Conservation (phyloP, 2,797 vertebrate genomes). For the Pempheris klunzingeri region DNA sequence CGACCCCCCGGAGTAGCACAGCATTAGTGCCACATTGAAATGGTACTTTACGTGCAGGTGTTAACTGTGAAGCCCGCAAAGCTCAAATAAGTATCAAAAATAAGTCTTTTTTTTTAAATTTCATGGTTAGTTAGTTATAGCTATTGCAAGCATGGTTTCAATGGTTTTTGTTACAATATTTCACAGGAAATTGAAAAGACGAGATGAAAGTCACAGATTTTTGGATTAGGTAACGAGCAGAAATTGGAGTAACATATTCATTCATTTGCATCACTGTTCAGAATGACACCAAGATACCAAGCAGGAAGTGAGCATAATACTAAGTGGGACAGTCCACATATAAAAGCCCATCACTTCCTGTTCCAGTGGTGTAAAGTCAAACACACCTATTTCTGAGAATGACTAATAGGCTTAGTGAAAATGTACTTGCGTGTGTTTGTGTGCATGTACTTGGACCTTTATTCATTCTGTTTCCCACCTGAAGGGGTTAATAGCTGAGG, state of each 20-base stretch:
- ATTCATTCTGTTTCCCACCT: conserved; percentile 22
- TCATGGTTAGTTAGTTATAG: conserved; percentile 7
- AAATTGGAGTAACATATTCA: background rate
- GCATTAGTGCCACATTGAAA: conserved; percentile 12
- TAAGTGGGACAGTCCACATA: conserved; percentile 45
- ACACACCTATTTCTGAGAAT: conserved; percentile 40
- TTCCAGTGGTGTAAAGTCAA: conserved; percentile 41
- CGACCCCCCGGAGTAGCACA: conserved; percentile 31
- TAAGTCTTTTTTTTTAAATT: background rate
- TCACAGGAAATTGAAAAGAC: conserved; percentile 10
- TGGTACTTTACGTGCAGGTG: conserved; percentile 30
- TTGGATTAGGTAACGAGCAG: background rate
- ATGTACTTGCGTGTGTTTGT: background rate
- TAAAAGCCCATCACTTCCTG: conserved; percentile 56
- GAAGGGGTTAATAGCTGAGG: conserved; percentile 56
- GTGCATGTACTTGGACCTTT: background rate
- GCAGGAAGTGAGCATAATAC: conserved; percentile 56
- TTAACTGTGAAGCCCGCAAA: conserved; percentile 9
- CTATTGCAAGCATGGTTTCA: background rate
- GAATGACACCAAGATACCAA: conserved; percentile 30
- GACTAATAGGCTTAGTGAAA: conserved; percentile 22
- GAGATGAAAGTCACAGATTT: conserved; percentile 8
- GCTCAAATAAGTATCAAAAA: conserved; percentile 2
- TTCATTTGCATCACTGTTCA: conserved; percentile 33
- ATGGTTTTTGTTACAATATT: background rate